phyloP scores from a whole-genome alignment of 1,140 invertebrate species.

The Fopius arisanus region DNA sequence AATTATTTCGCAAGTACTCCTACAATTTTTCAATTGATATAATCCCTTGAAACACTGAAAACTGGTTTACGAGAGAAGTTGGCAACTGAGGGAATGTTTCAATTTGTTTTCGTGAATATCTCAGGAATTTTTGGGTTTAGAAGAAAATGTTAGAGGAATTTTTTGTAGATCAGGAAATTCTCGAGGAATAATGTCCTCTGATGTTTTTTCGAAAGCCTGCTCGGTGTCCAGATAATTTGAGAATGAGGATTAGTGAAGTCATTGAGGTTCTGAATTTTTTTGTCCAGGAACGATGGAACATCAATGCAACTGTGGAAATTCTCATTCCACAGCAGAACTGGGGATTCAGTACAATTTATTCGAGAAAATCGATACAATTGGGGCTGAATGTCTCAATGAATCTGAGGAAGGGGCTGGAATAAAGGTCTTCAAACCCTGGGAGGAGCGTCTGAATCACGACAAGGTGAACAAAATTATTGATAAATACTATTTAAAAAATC shows the following conservation, averaged over 20 bases:
- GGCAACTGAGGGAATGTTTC: not conserved
- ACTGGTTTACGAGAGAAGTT: too few relatives aligned
- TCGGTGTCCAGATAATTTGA: not conserved
- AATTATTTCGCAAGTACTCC: too few relatives aligned
- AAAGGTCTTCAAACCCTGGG: slow-evolving; percentile 92
- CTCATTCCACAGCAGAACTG: slow-evolving; percentile 67
- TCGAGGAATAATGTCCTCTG: not conserved
- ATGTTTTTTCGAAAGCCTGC: not conserved
- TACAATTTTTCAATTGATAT: too few relatives aligned
- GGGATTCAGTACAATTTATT: slow-evolving; percentile 89
- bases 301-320: slow-evolving; percentile 45
- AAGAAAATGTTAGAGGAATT: not conserved
- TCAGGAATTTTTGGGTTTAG: not conserved
- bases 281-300: slow-evolving; percentile 40
- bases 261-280: too few relatives aligned
- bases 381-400: slow-evolving; percentile 92
- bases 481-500: not conserved
- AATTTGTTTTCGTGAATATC: not conserved
- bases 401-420: slow-evolving; percentile 83
- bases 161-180: not conserved
- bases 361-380: slow-evolving; percentile 88
- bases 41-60: too few relatives aligned
- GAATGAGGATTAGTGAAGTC: not conserved
- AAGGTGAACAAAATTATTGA: slow-evolving; percentile 67
- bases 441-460: slow-evolving; percentile 79